These are phyloP conservation scores for Mus caroli DNA, from an alignment of 2,797 vertebrate genomes.

Conservation along the genomic window DNA sequence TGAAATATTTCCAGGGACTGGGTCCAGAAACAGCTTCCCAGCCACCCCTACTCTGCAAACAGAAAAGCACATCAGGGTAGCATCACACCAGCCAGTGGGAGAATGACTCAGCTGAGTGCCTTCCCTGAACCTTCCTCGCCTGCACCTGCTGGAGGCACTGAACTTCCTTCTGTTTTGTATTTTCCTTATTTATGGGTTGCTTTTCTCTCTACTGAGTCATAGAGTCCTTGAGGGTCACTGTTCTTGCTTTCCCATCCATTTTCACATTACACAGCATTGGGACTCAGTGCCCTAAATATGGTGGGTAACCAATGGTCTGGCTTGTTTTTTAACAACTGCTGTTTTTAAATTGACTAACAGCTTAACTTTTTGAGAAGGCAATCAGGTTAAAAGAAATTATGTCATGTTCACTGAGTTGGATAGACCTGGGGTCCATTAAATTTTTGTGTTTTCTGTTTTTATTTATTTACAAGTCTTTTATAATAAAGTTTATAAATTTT, in stretches of 20 bases:
- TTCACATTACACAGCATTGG: not conserved
- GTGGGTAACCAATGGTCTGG: slow-evolving; percentile 12
- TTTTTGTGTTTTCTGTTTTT: not conserved
- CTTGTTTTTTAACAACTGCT: slow-evolving; percentile 35
- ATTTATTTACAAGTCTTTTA: not conserved
- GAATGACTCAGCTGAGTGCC: not conserved
- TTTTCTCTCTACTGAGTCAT: not conserved
- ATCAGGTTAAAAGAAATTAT: slow-evolving; percentile 46
- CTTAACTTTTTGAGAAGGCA: slow-evolving; percentile 49
- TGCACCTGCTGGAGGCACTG: not conserved
- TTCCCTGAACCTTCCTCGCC: not conserved
- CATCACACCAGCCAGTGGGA: not conserved
- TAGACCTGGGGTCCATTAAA: not conserved
- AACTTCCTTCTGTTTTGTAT: not conserved
- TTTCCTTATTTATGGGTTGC: not conserved
- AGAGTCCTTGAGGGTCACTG: not conserved
- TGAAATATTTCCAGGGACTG: not conserved
- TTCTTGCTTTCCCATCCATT: not conserved
- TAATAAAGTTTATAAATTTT: not conserved
- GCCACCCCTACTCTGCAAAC: not conserved
- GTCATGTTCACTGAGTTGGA: not conserved
- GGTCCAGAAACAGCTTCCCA: not conserved
- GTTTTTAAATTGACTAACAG: slow-evolving; percentile 29
- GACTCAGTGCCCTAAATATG: not conserved
- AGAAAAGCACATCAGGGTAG: not conserved